Base-by-base conservation (phyloP, 2,797 vertebrate species). In the Chelonia mydas region DNA sequence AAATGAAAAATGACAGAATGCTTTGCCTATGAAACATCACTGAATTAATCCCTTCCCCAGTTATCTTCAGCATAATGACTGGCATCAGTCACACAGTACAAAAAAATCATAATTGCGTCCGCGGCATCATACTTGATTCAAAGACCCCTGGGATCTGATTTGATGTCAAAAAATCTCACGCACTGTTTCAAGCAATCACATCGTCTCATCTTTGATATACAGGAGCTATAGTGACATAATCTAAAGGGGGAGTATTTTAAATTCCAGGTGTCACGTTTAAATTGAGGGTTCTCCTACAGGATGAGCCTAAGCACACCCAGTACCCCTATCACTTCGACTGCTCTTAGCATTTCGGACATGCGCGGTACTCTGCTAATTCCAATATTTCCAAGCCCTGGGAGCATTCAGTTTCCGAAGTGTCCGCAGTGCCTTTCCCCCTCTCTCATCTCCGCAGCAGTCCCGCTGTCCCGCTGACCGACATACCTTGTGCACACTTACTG, bases 381-480 rank as follows among this genome's bases (percentile, higher is more conserved):
- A 27, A 6, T 16, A 45, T 8, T 33, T 37, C 31, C 51, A 21
- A 6, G 41, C 21, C 37, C 8, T 11, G 11, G 12, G 37, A 37
- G 53, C 27, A 1, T 17, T 4, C 15, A 1, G 2, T 78, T 84
- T 13, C 81, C 74, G 5, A n/a, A 81, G 47, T 3, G 54, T 1
- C 7, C 27, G 6, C 68, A 7, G n/a, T 27, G 31, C 19, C 49
- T 50, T 31, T 33, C 47, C 13, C 7, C 49, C 31, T 17, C 49
- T 41, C 31, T 0, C 0, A 3, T 77, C 41, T 12, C 28, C 15
- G 13, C 41, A 17, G 53, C 65, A 27, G 6, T 1, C 3, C 1
- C 12, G 37, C 37, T 50, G 28, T n/a, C 10, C 13, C 33, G 1
- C 17, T 49, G 45, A 7, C 57, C 57, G 11, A 12, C 13, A 61